phyloP scores from a whole-genome alignment of 2,113 vertebrate species.

The Cyanocitta stelleri region DNA sequence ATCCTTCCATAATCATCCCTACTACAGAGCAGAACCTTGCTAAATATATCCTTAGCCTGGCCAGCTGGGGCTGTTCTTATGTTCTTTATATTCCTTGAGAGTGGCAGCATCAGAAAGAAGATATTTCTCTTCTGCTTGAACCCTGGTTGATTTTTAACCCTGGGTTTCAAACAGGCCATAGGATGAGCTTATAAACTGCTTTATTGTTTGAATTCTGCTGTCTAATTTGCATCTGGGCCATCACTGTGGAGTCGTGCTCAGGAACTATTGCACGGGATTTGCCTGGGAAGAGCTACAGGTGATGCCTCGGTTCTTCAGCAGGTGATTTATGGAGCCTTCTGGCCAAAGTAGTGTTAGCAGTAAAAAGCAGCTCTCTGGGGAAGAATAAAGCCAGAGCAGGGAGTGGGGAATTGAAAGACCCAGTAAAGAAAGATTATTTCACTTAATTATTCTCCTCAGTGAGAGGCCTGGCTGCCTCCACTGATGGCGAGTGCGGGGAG shows the following conservation, averaged over 20 bases:
- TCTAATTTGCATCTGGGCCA: not conserved
- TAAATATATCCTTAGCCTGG: not conserved
- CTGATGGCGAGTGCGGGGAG: not conserved
- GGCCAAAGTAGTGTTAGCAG: not conserved
- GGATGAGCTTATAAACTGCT: not conserved
- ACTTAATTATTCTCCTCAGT: not conserved
- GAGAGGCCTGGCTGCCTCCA: not conserved
- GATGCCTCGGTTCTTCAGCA: not conserved
- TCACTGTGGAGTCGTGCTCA: not conserved
- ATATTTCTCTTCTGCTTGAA: not conserved
- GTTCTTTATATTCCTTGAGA: not conserved
- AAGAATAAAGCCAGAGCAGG: not conserved
- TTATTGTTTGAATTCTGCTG: not conserved
- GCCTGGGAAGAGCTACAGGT: not conserved
- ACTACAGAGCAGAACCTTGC: not conserved
- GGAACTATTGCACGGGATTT: rapidly evolving
- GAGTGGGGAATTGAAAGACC: not conserved
- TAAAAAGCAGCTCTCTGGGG: not conserved
- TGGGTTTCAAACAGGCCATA: not conserved
- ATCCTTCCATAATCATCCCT: not conserved
- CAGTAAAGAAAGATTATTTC: slow-evolving; percentile 20
- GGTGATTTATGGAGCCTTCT: slow-evolving; percentile 43
- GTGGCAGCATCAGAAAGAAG: not conserved
- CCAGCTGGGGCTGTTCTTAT: not conserved
- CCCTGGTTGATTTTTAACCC: not conserved